phyloP scores from a whole-genome alignment of 2,888 invertebrate species.

The Willowsia nigromaculata region DNA sequence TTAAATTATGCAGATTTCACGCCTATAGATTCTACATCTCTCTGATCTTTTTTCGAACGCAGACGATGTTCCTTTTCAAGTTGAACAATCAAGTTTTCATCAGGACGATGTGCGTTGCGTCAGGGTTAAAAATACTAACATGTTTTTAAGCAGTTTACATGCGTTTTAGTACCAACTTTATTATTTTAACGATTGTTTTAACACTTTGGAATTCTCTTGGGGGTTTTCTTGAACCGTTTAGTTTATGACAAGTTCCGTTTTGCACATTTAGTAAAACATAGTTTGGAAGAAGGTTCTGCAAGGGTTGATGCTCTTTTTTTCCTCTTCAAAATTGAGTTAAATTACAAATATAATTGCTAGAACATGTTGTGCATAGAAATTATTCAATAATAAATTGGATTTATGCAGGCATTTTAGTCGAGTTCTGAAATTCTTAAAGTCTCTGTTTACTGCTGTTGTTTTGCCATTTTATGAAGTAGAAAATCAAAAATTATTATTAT shows the following conservation, averaged over 20 bases:
- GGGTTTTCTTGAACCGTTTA: no score
- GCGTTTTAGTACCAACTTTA: background rate
- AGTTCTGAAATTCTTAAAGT: no score
- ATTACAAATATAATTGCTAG: no score
- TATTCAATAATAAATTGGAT: no score
- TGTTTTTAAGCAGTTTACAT: background rate
- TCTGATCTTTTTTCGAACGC: slow-evolving; percentile 42
- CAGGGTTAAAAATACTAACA: slow-evolving; percentile 42
- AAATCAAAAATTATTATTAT: background rate
- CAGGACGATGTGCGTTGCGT: background rate
- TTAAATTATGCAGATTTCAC: slow-evolving; percentile 11
- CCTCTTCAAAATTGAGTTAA: no score
- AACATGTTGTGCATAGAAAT: no score
- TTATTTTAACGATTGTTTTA: background rate
- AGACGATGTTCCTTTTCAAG: background rate
- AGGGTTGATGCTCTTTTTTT: background rate
- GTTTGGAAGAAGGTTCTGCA: no score
- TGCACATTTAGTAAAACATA: no score
- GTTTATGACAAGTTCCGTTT: background rate
- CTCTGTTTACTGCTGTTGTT: background rate
- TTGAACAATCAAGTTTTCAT: no score
- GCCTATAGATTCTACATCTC: background rate
- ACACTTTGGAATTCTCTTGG: no score
- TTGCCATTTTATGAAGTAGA: slow-evolving; percentile 9
- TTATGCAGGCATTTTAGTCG: no score